phyloP scores from a whole-genome alignment of 2,113 vertebrate species.

The Empidonax alnorum region DNA sequence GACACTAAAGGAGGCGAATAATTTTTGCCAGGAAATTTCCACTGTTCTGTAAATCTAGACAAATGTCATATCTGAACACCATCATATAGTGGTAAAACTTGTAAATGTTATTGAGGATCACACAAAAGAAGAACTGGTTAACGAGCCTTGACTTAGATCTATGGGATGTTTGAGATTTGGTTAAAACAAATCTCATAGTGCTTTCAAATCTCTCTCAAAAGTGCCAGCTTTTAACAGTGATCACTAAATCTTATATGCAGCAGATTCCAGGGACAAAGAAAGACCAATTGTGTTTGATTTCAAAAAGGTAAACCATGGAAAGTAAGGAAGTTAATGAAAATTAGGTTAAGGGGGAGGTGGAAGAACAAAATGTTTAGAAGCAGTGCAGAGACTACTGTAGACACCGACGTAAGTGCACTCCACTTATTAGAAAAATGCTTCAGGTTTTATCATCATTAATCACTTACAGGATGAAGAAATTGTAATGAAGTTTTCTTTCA shows the following conservation, averaged over 20 bases:
- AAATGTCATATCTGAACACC: background rate
- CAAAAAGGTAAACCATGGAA: background rate
- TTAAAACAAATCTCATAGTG: background rate
- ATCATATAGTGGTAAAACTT: background rate
- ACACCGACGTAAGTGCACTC: background rate
- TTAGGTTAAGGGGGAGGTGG: background rate
- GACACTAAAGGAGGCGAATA: background rate
- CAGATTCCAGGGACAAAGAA: background rate
- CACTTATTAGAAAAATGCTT: background rate
- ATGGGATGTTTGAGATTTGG: rapidly evolving
- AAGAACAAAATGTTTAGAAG: background rate
- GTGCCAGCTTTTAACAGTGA: background rate
- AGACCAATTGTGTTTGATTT: background rate
- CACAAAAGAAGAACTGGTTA: background rate
- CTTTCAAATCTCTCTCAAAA: background rate
- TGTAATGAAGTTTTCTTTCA: background rate
- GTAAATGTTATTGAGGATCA: background rate
- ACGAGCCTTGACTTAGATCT: background rate
- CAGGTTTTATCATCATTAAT: background rate
- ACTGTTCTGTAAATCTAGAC: background rate
- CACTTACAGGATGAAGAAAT: background rate
- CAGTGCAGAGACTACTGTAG: background rate
- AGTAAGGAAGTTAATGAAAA: background rate
- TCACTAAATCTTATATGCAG: background rate
- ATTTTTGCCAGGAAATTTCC: background rate